Evolutionary conservation across 2,888 invertebrate species (phyloP).

Genomic region (Phortica okadai): DNA sequence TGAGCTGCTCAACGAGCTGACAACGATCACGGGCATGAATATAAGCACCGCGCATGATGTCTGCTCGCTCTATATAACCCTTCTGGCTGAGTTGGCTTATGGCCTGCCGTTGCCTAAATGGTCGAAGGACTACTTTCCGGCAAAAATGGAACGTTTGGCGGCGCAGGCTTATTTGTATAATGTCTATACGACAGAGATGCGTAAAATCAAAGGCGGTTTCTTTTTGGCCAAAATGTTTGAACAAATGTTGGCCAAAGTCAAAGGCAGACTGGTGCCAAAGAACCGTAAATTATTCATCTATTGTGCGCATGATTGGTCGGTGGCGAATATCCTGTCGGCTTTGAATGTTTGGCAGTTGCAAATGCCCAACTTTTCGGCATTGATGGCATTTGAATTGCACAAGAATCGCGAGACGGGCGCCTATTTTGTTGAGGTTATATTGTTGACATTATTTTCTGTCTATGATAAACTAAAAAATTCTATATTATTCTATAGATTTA

Average conservation of each 20-base stretch:
- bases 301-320: constrained; percentile 85
- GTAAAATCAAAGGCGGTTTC: constrained; percentile 80
- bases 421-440: constrained; percentile 75
- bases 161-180: constrained; percentile 80
- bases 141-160: constrained; percentile 78
- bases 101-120: constrained; percentile 81
- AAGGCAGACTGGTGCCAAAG: constrained; percentile 76
- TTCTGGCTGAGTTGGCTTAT: constrained; percentile 81
- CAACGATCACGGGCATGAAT: constrained; percentile 77
- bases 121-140: constrained; percentile 80
- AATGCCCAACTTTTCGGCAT: constrained; percentile 81
- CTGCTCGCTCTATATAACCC: constrained; percentile 81
- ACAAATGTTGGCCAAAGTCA: constrained; percentile 80
- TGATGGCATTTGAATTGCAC: constrained; percentile 82
- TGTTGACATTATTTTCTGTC: neutral
- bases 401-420: constrained; percentile 77
- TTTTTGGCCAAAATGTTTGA: constrained; percentile 80
- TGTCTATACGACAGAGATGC: constrained; percentile 80
- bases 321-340: constrained; percentile 81
- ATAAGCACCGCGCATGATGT: constrained; percentile 81
- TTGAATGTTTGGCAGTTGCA: constrained; percentile 82
- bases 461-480: neutral
- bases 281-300: constrained; percentile 81
- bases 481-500: constrained; percentile 60
- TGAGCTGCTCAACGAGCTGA: too few species aligned